These are phyloP conservation scores for Drosophila pseudoobscura DNA, from an alignment of 1,140 invertebrate species.

Conservation along the genomic window DNA sequence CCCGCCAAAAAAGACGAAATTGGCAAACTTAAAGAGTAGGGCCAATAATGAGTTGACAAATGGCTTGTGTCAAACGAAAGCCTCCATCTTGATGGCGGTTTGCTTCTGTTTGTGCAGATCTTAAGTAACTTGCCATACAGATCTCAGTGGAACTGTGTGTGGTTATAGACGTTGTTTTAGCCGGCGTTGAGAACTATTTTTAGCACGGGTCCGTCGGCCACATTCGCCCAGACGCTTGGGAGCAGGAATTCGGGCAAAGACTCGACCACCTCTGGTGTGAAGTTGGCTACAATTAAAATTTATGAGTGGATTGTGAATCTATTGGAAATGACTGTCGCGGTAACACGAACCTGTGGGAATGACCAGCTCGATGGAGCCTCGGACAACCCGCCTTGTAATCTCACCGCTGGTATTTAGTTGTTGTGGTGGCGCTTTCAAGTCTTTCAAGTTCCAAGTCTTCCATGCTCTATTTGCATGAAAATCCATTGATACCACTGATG, in stretches of 20 bases:
- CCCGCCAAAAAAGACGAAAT: conserved; percentile 5
- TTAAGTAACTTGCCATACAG: conserved; percentile 94
- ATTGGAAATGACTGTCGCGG: no score
- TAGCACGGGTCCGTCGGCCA: conserved; percentile 88
- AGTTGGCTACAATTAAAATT: conserved; percentile 89
- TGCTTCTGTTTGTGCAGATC: conserved; percentile 92
- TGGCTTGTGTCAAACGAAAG: conserved; percentile 53
- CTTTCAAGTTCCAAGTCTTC: conserved; percentile 1
- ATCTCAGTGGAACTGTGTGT: conserved; percentile 92
- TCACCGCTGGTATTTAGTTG: conserved; percentile 88
- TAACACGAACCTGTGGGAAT: no score
- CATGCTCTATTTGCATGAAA: conserved; percentile 19
- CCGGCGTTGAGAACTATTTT: conserved; percentile 98
- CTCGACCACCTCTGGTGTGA: conserved; percentile 90
- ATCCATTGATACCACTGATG: conserved; percentile 20
- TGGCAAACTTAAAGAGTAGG: neutral
- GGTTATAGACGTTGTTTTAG: conserved; percentile 98
- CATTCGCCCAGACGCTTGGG: conserved; percentile 94
- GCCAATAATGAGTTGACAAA: conserved; percentile 59
- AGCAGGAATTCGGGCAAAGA: conserved; percentile 88
- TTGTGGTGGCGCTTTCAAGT: conserved; percentile 1
- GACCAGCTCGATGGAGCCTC: no score
- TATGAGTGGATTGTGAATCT: neutral
- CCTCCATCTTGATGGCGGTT: conserved; percentile 88
- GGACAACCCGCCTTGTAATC: conserved; percentile 92